Evolutionary conservation across 2,888 invertebrate species (phyloP).

Genomic region (Thysanoteuthis rhombus): DNA sequence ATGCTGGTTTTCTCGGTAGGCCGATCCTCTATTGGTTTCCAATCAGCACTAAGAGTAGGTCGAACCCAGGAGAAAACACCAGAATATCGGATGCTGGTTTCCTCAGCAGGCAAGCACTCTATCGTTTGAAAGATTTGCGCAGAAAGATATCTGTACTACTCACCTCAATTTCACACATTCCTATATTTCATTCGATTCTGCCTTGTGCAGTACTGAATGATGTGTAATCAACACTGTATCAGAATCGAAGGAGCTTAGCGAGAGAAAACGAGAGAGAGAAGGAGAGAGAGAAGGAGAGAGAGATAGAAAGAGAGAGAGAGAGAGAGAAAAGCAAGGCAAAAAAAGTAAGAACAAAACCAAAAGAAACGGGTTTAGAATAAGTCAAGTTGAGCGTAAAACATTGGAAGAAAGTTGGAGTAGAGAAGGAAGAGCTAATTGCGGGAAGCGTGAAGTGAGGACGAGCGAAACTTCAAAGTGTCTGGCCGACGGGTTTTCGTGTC

Average conservation of each 20-base stretch:
- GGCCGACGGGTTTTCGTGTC: constrained; percentile 12
- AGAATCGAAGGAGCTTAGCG: background rate
- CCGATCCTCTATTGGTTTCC: too few relatives aligned
- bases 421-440: background rate
- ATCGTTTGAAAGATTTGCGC: too few relatives aligned
- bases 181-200: background rate
- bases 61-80: too few relatives aligned
- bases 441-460: background rate
- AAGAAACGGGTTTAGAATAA: background rate
- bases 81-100: too few relatives aligned
- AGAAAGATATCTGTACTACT: background rate
- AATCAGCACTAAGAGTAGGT: too few relatives aligned
- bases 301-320: too few relatives aligned
- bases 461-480: background rate
- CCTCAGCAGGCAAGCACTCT: too few relatives aligned
- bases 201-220: background rate
- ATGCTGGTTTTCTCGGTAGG: too few relatives aligned
- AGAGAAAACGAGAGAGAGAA: too few relatives aligned
- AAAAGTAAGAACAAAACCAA: background rate
- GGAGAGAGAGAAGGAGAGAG: too few relatives aligned
- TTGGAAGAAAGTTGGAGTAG: background rate
- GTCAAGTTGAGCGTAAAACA: background rate
- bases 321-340: background rate
- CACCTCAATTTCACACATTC: background rate
- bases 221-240: background rate